Percentiles rank a stretch among this genome's conserved stretches.
Evolutionary conservation across 2,797 vertebrate species (phyloP).

Genomic region (Carcharodon carcharias): DNA sequence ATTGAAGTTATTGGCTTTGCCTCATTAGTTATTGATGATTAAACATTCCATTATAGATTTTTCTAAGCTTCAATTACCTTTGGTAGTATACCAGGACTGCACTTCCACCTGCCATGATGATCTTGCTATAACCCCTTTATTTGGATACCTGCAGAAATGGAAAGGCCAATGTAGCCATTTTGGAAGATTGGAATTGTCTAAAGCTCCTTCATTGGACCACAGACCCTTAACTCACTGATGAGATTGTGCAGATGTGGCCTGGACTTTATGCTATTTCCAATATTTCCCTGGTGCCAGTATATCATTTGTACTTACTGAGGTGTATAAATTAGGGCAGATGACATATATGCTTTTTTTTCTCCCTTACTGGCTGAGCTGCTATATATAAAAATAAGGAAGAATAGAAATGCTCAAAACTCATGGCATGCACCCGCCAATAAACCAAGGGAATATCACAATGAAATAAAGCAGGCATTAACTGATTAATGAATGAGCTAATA

Average conservation of each 20-base stretch:
- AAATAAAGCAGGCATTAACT: not conserved
- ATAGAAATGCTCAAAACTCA: not conserved
- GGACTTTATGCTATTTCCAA: not conserved
- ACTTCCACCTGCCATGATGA: not conserved
- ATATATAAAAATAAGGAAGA: too few species aligned
- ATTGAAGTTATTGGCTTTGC: not conserved
- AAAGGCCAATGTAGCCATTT: not conserved
- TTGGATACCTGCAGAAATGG: too few species aligned
- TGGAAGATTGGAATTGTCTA: not conserved
- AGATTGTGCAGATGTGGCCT: not conserved
- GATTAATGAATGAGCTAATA: not conserved
- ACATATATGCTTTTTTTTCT: not conserved
- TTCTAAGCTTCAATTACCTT: not conserved
- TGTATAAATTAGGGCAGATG: not conserved
- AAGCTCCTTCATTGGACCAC: not conserved
- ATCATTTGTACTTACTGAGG: not conserved
- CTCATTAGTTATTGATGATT: not conserved
- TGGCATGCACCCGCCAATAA: not conserved
- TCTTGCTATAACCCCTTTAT: not conserved
- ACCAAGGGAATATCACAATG: not conserved
- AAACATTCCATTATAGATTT: not conserved
- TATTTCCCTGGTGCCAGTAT: not conserved
- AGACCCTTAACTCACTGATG: not conserved
- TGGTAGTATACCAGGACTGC: not conserved
- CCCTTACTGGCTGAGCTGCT: not conserved